Evolutionary conservation across 2,797 vertebrate species (phyloP), one percentile per base, ranked within the genome.

Genomic region (Australoheros facetus): DNA sequence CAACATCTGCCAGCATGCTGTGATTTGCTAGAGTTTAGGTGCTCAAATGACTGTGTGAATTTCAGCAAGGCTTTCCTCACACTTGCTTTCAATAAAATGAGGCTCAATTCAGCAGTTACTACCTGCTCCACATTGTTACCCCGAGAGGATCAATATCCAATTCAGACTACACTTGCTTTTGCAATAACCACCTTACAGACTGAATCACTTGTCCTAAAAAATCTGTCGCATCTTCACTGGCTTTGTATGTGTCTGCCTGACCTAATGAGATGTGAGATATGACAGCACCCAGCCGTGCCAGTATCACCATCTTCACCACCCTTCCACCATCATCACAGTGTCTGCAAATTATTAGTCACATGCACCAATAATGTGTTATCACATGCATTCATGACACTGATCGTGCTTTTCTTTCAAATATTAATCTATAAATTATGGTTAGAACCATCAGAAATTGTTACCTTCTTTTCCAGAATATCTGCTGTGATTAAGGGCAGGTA

Each of bases 71-170:
- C 54, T 42, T 70, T 78, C 76, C 62, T 75, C 37, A 32, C 28
- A 59, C 13, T 85, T n/a, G 2, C 70, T 73, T 66, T 82, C 66
- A 58, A 71, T 87, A 82, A 89, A 84, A 90, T 71, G 76, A 86
- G 77, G 77, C 85, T 72, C 78, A 79, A 75, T 84, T 84, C 83
- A 82, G 82, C 78, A 73, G 74, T 77, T 84, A 71, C 84, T 84
- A 74, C 84, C 76, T 82, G 77, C 77, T 86, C 56, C 80, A 80
- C 74, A 39, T 73, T 77, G 80, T 85, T 86, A 82, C 81, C 80
- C 75, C 3, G 34, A 71, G 57, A 87, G 85, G 90, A 95, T 95
- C 94, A 92, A 95, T 95, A 95, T 93, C 92, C 88, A 95, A 94
- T 95, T 92, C 93, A 89, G 85, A 77, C 90, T 86, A 87, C 89